These are phyloP conservation scores for Willisornis vidua DNA, from an alignment of 2,113 vertebrate species.

Conservation along the genomic window DNA sequence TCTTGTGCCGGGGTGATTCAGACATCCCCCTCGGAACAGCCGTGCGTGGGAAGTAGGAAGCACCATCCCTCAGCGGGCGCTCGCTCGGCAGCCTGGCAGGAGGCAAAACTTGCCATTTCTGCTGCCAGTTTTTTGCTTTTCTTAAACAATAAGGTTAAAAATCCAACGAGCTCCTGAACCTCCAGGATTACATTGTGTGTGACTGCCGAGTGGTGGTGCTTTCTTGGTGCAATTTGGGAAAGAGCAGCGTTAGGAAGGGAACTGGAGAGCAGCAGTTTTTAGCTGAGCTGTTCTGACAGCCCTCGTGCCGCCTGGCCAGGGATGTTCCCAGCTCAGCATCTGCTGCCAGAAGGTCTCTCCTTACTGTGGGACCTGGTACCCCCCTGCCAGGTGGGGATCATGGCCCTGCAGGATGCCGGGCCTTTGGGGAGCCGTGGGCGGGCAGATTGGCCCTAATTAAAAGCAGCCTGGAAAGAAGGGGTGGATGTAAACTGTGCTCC, in stretches of 20 bases:
- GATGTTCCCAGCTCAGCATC: background rate
- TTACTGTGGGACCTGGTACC: rapidly evolving
- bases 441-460: conserved; percentile 19
- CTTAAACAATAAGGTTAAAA: background rate
- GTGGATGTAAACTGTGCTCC: conserved; percentile 25
- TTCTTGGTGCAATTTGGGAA: background rate
- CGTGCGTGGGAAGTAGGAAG: background rate
- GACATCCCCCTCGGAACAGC: rapidly evolving
- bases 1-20: background rate
- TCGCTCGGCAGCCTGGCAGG: background rate
- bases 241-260: background rate
- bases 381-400: background rate
- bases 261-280: background rate
- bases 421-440: background rate
- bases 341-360: background rate
- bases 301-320: rapidly evolving
- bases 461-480: conserved; percentile 19
- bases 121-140: background rate
- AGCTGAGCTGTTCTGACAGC: background rate
- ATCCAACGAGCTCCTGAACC: background rate
- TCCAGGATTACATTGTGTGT: background rate
- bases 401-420: background rate
- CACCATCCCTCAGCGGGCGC: rapidly evolving
- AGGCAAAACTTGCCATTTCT: background rate
- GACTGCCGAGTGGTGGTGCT: background rate